A percentile compares a stretch with the other conserved stretches of the same genome.
These are phyloP conservation scores for Rhagonycha lutea DNA, from an alignment of 2,888 invertebrate species.

Conservation along the genomic window DNA sequence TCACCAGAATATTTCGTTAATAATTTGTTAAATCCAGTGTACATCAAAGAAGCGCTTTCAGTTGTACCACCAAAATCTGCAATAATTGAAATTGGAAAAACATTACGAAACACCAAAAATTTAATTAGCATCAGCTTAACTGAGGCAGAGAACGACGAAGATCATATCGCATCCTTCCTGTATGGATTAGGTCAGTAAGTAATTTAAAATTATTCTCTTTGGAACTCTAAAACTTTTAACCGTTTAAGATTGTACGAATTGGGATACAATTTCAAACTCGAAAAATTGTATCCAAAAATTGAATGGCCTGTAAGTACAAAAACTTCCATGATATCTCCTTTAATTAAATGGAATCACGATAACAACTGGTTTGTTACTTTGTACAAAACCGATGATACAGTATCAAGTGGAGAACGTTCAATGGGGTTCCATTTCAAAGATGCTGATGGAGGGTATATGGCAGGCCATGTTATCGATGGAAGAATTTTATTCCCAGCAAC, in stretches of 20 bases:
- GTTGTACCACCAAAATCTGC: neutral
- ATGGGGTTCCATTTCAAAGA: conserved; percentile 65
- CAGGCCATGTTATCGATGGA: conserved; percentile 80
- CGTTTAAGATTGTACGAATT: conserved; percentile 70
- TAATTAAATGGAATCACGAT: conserved; percentile 88
- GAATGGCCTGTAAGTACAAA: conserved; percentile 83
- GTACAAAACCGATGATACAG: conserved; percentile 69
- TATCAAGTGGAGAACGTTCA: conserved; percentile 68
- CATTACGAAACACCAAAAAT: neutral
- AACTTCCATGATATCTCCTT: conserved; percentile 82
- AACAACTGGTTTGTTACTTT: conserved; percentile 75
- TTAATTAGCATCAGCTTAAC: neutral
- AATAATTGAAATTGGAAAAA: neutral
- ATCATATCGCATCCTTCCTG: neutral
- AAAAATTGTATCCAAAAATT: conserved; percentile 76
- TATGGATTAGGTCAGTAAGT: conserved; percentile 1
- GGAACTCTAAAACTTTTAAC: neutral
- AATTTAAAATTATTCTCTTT: neutral
- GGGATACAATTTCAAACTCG: conserved; percentile 76
- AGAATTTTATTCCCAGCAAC: conserved; percentile 63
- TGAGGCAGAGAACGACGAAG: neutral
- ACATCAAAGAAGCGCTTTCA: neutral
- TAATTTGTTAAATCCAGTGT: conserved; percentile 6
- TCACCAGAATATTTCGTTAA: conserved; percentile 61
- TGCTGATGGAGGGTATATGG: conserved; percentile 72